Base-by-base conservation (phyloP, 2,113 vertebrate genomes). In the Paramisgurnus dabryanus region DNA sequence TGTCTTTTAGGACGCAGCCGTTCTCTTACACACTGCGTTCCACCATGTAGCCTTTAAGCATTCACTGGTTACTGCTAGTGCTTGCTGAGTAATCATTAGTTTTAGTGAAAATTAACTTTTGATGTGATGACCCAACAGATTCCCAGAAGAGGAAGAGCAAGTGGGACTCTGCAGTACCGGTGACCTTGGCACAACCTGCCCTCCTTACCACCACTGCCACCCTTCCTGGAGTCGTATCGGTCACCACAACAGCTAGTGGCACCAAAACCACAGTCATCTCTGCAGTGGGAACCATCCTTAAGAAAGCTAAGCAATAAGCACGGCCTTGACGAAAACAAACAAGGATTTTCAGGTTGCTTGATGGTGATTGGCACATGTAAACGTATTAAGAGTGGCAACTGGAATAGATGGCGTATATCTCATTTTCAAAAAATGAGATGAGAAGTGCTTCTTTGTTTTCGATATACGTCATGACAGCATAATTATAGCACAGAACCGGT, bases 141-240 rank as follows among this genome's bases (percentile, higher is more conserved):
- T 95, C 97, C 67, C 98, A 99, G 84, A 99, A 99, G 92, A 95
- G 98, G 86, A 99, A 98, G 90, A 99, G 97, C 90, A 99, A 99
- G 80, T 99, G 98, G 98, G 98, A 99, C 90, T 99, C 98, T 0
- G 98, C 97, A 1, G 96, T 99, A 80, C 98, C 98, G 0, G 96
- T 98, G 40, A 97, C 97, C 0, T 88, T 98, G 86, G 94, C 96
- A 9, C 98, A 98, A 91, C 96, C 98, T 71, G 90, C 95, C 68
- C 94, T 98, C 88, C 95, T 98, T 88, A 98, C 97, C 72, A 98
- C 97, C 73, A 95, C 95, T 0, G 95, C 95, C 0, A 96, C 97
- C 0, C 92, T 99, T 71, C 98, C 97, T 0, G 94, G 95, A 0
- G 98, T 99, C 0, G 97, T 99, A 85, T 98, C 98, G 0, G 98